Conservation (phyloP, 2,797 vertebrate genomes). For the Sphenopsis melanotis region DNA sequence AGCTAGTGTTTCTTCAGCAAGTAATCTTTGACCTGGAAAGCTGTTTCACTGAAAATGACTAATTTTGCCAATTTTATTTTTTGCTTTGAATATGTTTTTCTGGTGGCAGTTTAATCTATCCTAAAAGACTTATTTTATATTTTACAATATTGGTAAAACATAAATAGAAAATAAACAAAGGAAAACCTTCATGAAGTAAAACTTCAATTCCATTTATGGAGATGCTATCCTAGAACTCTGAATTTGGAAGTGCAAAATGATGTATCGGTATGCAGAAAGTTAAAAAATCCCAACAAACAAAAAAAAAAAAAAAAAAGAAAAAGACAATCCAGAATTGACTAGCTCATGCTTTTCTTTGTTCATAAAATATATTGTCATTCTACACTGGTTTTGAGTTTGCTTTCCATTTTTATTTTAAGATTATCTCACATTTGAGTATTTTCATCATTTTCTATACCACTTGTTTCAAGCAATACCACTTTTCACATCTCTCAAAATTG, state of each 20-base stretch:
- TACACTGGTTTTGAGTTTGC: background rate
- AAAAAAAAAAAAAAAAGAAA: background rate
- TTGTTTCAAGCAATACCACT: background rate
- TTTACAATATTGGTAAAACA: background rate
- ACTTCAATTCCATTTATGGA: background rate
- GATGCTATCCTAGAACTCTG: background rate
- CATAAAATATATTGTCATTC: background rate
- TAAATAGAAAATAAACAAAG: background rate
- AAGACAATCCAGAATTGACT: background rate
- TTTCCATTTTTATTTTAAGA: background rate
- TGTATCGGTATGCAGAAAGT: background rate
- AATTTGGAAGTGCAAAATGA: background rate
- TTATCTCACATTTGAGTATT: background rate
- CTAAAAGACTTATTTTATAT: constrained; percentile 25
- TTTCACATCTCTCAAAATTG: background rate
- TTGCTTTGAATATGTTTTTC: constrained; percentile 62
- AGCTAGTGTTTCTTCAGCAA: constrained; percentile 39
- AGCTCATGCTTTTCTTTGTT: background rate
- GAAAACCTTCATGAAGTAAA: background rate
- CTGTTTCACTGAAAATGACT: constrained; percentile 56
- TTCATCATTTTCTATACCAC: background rate
- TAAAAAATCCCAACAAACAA: background rate
- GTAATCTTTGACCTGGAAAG: constrained; percentile 59
- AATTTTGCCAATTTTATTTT: constrained; percentile 54
- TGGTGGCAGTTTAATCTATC: constrained; percentile 51